A percentile compares a stretch with the other conserved stretches of the same genome.
These are phyloP conservation scores for Reticulitermes lucifugus DNA, from an alignment of 2,888 invertebrate species.

Conservation along the genomic window DNA sequence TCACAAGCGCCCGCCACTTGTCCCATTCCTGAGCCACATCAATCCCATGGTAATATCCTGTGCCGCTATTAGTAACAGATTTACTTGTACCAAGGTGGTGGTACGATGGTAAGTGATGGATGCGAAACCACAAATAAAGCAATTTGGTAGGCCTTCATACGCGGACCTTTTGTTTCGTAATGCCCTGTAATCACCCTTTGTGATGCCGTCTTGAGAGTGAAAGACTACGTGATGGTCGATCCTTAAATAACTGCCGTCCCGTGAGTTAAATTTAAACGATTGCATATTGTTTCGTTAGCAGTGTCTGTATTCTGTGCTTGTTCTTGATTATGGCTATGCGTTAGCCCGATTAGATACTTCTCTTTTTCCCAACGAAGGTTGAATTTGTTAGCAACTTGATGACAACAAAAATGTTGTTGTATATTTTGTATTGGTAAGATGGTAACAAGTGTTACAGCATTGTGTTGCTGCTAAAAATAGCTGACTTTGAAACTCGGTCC, in stretches of 20 bases:
- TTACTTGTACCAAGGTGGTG: no score
- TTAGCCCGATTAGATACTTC: background rate
- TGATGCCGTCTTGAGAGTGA: background rate
- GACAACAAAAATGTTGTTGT: background rate
- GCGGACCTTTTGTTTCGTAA: no score
- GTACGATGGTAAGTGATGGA: no score
- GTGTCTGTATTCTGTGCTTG: background rate
- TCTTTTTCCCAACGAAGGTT: background rate
- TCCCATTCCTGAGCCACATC: no score
- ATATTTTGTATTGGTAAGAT: background rate
- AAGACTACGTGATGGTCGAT: background rate
- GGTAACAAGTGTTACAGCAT: background rate
- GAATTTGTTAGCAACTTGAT: background rate
- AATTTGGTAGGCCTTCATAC: no score
- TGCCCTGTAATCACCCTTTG: no score
- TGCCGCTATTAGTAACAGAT: no score
- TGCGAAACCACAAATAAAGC: no score
- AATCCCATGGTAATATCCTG: no score
- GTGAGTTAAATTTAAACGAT: background rate
- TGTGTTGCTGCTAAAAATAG: conserved; percentile 16
- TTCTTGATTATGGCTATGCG: background rate
- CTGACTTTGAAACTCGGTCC: background rate
- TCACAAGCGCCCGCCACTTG: no score
- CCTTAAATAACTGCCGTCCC: background rate
- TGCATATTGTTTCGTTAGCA: background rate